A percentile compares a stretch with the other conserved stretches of the same genome.
Conservation (phyloP, 1,140 invertebrate species). For the Steinernema khuongi region DNA sequence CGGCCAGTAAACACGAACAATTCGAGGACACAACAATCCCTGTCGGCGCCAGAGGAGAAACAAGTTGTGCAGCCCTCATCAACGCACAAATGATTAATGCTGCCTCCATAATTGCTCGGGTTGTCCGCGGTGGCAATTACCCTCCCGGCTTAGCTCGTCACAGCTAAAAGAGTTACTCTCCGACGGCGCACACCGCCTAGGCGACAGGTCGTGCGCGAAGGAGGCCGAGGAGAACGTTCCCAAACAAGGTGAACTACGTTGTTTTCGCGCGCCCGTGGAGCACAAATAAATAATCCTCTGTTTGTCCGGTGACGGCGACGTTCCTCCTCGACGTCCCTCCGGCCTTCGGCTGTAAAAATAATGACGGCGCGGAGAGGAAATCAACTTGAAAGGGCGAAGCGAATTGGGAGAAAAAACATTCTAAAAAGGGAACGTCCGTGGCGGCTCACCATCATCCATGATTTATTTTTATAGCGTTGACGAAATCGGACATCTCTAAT, state of each 20-base stretch:
- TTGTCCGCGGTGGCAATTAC: neutral
- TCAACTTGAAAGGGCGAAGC: neutral
- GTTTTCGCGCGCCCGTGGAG: neutral
- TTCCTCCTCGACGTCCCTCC: neutral
- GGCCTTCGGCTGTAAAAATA: slow-evolving; percentile 1
- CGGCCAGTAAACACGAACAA: neutral
- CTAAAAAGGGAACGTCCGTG: neutral
- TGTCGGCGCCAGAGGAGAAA: neutral
- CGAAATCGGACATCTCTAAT: too few species aligned
- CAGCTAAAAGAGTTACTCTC: too few species aligned
- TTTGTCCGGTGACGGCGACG: neutral
- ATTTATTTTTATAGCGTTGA: too few species aligned
- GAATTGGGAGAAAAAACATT: neutral
- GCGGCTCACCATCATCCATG: neutral
- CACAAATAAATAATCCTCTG: slow-evolving; percentile 4
- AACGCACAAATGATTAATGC: neutral
- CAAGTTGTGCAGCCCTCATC: neutral
- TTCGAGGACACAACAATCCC: neutral
- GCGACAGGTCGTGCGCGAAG: too few species aligned
- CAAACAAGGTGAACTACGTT: slow-evolving; percentile 6
- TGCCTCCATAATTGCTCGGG: neutral
- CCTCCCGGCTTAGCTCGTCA: too few species aligned
- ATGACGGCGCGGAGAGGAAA: neutral
- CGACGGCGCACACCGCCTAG: too few species aligned
- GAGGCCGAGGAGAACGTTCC: too few species aligned